A percentile compares a stretch with the other conserved stretches of the same genome.
Evolutionary conservation across 2,113 vertebrate genomes (phyloP).

Genomic region (Xenotilapia caudafasciata): DNA sequence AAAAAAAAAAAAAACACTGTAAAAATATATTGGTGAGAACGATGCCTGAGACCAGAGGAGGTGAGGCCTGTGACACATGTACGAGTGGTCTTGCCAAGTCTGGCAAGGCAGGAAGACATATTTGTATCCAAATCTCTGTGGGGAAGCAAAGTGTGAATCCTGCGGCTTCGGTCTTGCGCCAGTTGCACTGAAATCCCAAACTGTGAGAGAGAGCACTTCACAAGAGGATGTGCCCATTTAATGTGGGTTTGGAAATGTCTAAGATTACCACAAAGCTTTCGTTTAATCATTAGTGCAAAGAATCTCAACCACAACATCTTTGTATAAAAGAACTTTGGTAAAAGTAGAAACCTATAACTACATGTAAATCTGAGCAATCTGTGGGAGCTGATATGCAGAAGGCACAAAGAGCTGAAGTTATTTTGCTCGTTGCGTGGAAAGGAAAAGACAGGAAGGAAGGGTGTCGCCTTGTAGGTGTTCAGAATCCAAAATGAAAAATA

Average conservation of each 20-base stretch:
- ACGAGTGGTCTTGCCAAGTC: constrained; percentile 22
- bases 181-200: constrained; percentile 1
- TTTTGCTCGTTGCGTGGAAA: not conserved
- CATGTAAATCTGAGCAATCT: not conserved
- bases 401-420: not conserved
- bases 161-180: not conserved
- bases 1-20: constrained; percentile 43
- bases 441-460: not conserved
- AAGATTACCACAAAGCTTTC: not conserved
- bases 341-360: not conserved
- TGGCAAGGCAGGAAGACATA: not conserved
- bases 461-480: not conserved
- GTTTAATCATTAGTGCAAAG: not conserved
- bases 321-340: not conserved
- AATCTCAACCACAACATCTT: not conserved
- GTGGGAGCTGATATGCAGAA: not conserved
- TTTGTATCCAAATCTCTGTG: not conserved
- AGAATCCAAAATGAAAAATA: not conserved
- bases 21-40: constrained; percentile 28
- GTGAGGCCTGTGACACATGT: constrained; percentile 37
- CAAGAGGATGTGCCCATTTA: not conserved
- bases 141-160: constrained; percentile 38
- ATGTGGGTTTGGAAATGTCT: not conserved
- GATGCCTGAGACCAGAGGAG: not conserved
- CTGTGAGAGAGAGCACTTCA: not conserved